A percentile compares a stretch with the other conserved stretches of the same genome.
Evolutionary conservation across 1,140 invertebrate species (phyloP).

Genomic region (Zaprionus kolodkinae): DNA sequence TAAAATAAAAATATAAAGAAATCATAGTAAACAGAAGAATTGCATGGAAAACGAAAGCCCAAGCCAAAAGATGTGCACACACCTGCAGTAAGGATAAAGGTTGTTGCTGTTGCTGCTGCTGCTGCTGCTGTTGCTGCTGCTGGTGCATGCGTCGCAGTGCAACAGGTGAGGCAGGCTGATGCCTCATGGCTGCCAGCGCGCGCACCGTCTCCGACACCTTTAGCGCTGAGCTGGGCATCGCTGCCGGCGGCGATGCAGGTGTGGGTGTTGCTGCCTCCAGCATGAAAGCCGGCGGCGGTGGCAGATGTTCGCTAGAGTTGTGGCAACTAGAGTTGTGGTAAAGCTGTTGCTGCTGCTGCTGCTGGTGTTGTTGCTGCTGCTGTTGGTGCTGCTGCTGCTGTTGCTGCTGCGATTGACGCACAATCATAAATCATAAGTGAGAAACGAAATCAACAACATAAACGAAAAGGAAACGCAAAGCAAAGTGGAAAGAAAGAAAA

Average conservation of each 20-base stretch:
- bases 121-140: slow-evolving; percentile 57
- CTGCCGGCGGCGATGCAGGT: slow-evolving; percentile 39
- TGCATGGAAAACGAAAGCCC: slow-evolving; percentile 25
- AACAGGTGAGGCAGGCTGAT: slow-evolving; percentile 93
- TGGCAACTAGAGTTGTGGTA: slow-evolving; percentile 50
- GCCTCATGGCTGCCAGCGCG: slow-evolving; percentile 92
- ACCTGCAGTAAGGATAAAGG: slow-evolving; percentile 68
- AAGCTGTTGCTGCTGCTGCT: slow-evolving; percentile 37
- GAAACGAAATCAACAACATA: slow-evolving; percentile 55
- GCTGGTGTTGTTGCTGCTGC: slow-evolving; percentile 36
- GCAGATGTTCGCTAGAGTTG: slow-evolving; percentile 88
- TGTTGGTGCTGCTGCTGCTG: slow-evolving; percentile 36
- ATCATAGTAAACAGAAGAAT: slow-evolving; percentile 36
- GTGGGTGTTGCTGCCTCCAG: slow-evolving; percentile 85
- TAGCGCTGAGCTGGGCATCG: slow-evolving; percentile 81
- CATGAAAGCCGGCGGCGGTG: slow-evolving; percentile 93
- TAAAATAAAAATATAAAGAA: slow-evolving; percentile 55
- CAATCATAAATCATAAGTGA: slow-evolving; percentile 64
- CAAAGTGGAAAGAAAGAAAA: slow-evolving; percentile 24
- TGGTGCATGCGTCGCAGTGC: slow-evolving; percentile 86
- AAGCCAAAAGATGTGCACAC: slow-evolving; percentile 63
- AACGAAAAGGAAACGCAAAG: slow-evolving; percentile 32
- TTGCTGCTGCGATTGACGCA: slow-evolving; percentile 33
- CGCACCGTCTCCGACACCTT: slow-evolving; percentile 95
- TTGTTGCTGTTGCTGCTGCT: slow-evolving; percentile 46